Base-by-base conservation (phyloP, 2,888 invertebrate species). In the Thalpophila matura region DNA sequence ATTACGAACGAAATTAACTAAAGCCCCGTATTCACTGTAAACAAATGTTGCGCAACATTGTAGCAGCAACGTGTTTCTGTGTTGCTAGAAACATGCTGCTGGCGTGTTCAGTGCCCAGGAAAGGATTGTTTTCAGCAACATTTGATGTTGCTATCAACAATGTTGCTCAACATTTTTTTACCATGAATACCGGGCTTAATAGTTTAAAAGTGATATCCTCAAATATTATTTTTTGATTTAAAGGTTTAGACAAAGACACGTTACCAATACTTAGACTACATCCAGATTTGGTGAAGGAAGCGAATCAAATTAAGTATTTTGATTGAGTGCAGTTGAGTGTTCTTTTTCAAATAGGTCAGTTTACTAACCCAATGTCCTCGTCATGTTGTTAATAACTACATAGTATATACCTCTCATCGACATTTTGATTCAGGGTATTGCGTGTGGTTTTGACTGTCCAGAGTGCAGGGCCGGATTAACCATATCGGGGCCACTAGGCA, bases 241-340 rank as follows among this genome's bases (percentile, higher is more conserved):
- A 91, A 94, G 93, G 93, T 89, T 88, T 91, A 92, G 87, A 90
- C 86, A 89, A 86, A 87, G 87, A 88, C 83, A 89, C 81, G 79
- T 78, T 83, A 75, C 79, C 83, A 84, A 87, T 89, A 82, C 86
- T 84, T 89, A 91, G 87, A 83, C 93, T 92, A 65, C 91, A 91
- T 86, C 88, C 87, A 73, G 92, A 94, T 87, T 89, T 91, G 88
- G 86, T 89, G 89, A 89, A 87, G 81, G 86, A 84, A 84, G 83
- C 86, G 81, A 92, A 94, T 87, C 90, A 93, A 94, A 93, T 94
- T 94, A 94, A 94, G 94, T 94, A 94, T 93, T 89, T 85, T 81
- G 73, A 86, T 86, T 87, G 86, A 89, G 86, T 91, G 89, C 83
- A 88, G 87, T 89, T 89, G 90, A 89, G 90, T 92, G 90, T 83